Evolutionary conservation across 2,113 vertebrate genomes (phyloP).

Genomic region (Zosterops japonicus): DNA sequence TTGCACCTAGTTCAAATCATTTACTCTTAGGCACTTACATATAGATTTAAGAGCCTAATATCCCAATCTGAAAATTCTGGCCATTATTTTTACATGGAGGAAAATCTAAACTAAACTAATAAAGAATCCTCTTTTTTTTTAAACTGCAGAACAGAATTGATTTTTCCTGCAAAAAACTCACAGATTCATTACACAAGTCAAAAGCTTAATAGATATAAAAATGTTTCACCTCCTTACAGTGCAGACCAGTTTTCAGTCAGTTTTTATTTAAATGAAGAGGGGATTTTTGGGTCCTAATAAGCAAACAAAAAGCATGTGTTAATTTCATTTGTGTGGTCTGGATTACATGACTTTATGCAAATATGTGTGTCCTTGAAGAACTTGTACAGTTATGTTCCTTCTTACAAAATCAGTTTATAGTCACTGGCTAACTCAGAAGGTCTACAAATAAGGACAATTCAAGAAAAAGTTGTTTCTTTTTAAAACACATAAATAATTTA

Average conservation of each 20-base stretch:
- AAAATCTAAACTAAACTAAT: not conserved
- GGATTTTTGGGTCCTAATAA: not conserved
- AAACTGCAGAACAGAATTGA: not conserved
- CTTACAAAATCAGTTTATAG: not conserved
- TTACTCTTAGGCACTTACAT: not conserved
- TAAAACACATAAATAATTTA: slow-evolving; percentile 61
- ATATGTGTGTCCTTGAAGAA: not conserved
- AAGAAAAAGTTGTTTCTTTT: slow-evolving; percentile 22
- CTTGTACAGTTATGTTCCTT: not conserved
- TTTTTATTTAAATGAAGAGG: not conserved
- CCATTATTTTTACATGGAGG: not conserved
- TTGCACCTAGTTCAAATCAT: not conserved
- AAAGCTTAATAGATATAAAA: not conserved
- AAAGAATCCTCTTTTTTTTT: not conserved
- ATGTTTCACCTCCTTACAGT: not conserved
- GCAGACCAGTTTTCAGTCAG: not conserved
- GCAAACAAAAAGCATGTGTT: not conserved
- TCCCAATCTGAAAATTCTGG: not conserved
- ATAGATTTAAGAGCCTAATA: not conserved
- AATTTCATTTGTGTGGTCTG: not conserved
- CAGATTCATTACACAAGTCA: not conserved
- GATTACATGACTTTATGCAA: not conserved
- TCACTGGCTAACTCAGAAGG: not conserved
- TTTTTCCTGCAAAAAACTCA: not conserved
- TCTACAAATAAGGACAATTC: slow-evolving; percentile 45